Conservation (phyloP, 30 jellyfish, hydroid and myxozoan species). For the Calvadosia cruxmelitensis region DNA sequence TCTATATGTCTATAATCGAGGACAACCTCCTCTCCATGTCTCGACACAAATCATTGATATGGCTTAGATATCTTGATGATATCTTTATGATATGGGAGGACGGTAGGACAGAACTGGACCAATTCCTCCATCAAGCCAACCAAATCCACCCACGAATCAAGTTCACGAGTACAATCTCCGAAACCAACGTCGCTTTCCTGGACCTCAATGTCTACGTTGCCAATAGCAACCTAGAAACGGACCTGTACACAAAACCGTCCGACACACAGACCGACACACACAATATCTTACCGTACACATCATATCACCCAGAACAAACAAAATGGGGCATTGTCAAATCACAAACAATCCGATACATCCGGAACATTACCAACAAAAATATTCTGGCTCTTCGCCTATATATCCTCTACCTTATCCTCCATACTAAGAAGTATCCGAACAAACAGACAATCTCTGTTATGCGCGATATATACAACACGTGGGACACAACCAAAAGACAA, state of each 20-base stretch:
- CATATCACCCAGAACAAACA: conserved; percentile 1
- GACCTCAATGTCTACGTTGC: conserved; percentile 23
- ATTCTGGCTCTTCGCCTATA: no score
- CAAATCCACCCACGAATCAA: conserved; percentile 22
- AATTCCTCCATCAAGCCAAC: conserved; percentile 16
- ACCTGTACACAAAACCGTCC: conserved; percentile 10
- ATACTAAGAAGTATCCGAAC: no score
- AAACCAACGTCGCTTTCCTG: conserved; percentile 17
- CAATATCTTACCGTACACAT: conserved; percentile 12
- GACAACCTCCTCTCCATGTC: conserved; percentile 17
- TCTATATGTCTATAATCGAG: conserved; percentile 30
- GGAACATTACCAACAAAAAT: not conserved
- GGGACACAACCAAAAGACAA: no score
- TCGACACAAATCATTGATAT: conserved; percentile 2
- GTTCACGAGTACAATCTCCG: conserved; percentile 12
- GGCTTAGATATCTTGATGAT: conserved; percentile 38
- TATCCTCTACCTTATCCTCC: no score
- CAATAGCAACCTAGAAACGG: conserved; percentile 11
- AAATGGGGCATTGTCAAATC: not conserved
- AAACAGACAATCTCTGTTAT: no score
- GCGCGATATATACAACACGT: no score
- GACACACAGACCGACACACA: conserved; percentile 26
- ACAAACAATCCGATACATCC: not conserved
- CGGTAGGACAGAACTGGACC: conserved; percentile 4
- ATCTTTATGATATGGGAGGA: conserved; percentile 16